Percentiles rank a stretch among this genome's conserved stretches.
These are phyloP conservation scores for Grallaria varia DNA, from an alignment of 2,113 vertebrate genomes.

Conservation along the genomic window DNA sequence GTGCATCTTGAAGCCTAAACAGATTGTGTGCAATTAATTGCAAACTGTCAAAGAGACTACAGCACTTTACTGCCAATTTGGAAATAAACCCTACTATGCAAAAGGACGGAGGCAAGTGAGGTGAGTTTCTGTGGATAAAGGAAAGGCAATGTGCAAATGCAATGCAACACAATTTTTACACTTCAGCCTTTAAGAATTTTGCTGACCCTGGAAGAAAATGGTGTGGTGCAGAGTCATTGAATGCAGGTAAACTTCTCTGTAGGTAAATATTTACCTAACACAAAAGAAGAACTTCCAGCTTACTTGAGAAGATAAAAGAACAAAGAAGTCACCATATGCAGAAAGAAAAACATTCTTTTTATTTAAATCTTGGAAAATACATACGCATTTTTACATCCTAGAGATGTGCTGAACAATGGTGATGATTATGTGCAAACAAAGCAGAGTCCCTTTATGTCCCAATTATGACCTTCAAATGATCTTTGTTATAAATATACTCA, in stretches of 20 bases:
- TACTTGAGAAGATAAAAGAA: background rate
- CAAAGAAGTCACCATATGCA: background rate
- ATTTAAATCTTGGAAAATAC: background rate
- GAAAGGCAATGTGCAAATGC: background rate
- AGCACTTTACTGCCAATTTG: slow-evolving; percentile 36
- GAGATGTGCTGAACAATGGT: background rate
- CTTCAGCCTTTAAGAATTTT: slow-evolving; percentile 17
- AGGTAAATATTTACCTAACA: background rate
- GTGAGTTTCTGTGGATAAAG: background rate
- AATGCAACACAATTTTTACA: background rate
- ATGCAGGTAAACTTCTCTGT: background rate
- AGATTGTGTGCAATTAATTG: slow-evolving; percentile 60
- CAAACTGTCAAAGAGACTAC: slow-evolving; percentile 39
- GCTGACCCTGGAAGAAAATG: slow-evolving; percentile 12
- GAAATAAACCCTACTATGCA: slow-evolving; percentile 29
- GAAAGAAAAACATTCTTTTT: background rate
- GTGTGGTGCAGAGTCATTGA: slow-evolving; percentile 4
- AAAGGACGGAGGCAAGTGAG: background rate
- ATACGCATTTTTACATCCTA: background rate
- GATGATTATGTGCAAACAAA: slow-evolving; percentile 12
- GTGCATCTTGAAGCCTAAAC: slow-evolving; percentile 40
- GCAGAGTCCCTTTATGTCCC: slow-evolving; percentile 3
- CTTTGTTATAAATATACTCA: slow-evolving; percentile 48
- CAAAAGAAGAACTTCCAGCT: background rate
- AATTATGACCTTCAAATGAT: slow-evolving; percentile 47